Evolutionary conservation across 2,888 invertebrate species (phyloP), one percentile per base, ranked within the genome.

Genomic region (Ornithoptera priamus): DNA sequence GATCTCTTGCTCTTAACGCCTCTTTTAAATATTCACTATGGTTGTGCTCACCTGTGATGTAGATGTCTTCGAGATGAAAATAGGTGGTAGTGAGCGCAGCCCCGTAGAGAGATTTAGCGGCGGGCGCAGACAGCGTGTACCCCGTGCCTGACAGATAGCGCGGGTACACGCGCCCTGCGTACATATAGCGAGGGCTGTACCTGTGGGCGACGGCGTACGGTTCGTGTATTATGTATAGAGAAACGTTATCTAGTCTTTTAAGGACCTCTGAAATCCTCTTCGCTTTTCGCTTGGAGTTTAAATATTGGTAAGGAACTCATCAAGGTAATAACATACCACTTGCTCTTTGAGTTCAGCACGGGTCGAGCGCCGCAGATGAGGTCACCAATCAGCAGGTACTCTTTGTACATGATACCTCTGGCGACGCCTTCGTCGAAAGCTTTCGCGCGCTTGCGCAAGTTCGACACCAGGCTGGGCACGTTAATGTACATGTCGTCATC

Each of bases 401-500:
- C 89, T 62, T 85, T 86, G 2, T 77, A 79, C 30, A 75, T 83
- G 63, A 65, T 78, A 0, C 75, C 75, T 1, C 58, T 62, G 0
- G 74, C 73, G 0, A 72, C 72, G 57, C 72, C 80, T 0, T 71
- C 50, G 60, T 89, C 88, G 72, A 78, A 82, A 1, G 80, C 77
- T 0, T 71, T 76, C 0, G 90, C 86, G 8, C 88, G 80, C 62
- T 86, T 88, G 24, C 76, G 83, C 24, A 94, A 79, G 66, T 91
- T 93, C 56, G 87, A 82, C 42, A 96, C 80, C 36, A 97, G 86
- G 75, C 93, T 94, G n/a, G 95, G 94, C 70, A 97, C 90, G 85
- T 97, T 97, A 1, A 97, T 94, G 81, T 96, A 97, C 90, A 97
- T 96, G 78, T 97, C 97, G 76, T 97, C 97, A 75, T 97, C 97